Evolutionary conservation across 2,797 vertebrate species (phyloP).

Genomic region (Sebastes flavidus): DNA sequence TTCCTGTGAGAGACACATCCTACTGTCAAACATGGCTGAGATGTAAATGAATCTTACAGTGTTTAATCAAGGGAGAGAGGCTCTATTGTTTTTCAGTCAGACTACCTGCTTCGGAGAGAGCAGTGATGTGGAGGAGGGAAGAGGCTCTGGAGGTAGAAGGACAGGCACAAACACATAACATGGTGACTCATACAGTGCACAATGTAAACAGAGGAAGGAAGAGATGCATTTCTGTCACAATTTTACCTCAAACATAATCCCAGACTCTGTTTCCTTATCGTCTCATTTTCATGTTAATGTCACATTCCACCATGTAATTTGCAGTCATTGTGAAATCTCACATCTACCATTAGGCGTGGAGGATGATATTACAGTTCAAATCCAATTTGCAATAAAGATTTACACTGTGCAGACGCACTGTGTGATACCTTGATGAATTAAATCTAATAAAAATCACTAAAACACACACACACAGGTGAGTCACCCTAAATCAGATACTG

Average conservation of each 20-base stretch:
- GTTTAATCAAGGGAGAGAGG: constrained; percentile 41
- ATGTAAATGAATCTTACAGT: constrained; percentile 50
- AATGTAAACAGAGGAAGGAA: constrained; percentile 1
- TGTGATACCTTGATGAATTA: constrained; percentile 22
- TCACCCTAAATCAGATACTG: constrained; percentile 15
- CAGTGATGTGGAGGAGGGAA: constrained; percentile 1
- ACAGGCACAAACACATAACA: constrained; percentile 3
- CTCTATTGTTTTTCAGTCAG: constrained; percentile 48
- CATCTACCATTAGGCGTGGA: constrained; percentile 17
- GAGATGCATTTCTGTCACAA: constrained; percentile 17
- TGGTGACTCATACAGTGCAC: constrained; percentile 5
- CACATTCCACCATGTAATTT: constrained; percentile 38
- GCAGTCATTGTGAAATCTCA: constrained; percentile 39
- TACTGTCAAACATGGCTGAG: constrained; percentile 25
- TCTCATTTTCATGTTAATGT: constrained; percentile 44
- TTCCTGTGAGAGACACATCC: constrained; percentile 33
- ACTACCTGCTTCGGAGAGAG: constrained; percentile 37
- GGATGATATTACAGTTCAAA: constrained; percentile 49
- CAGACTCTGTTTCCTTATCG: neutral
- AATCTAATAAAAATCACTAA: constrained; percentile 2
- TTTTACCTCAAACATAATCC: constrained; percentile 12
- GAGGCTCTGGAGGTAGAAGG: constrained; percentile 1
- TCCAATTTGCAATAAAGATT: constrained; percentile 54
- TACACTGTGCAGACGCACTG: constrained; percentile 10
- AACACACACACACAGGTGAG: neutral